Evolutionary conservation across 2,113 vertebrate genomes (phyloP), one percentile per base, ranked within the genome.

Genomic region (Riparia riparia): DNA sequence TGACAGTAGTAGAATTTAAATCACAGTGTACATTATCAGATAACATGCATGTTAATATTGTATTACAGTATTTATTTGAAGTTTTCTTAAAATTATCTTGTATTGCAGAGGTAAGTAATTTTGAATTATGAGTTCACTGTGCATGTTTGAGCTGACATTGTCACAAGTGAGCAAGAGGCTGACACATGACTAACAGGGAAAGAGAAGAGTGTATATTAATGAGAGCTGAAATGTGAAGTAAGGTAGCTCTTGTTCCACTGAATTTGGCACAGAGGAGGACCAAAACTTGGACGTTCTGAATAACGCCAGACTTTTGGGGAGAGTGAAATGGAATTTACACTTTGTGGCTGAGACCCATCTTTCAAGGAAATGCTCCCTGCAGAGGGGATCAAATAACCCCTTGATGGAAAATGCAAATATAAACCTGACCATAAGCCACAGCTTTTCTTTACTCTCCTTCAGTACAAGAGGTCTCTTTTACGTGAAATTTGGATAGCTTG

Each of bases 341-440:
- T 96, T 81, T 60, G 65, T 79, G 80, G 49, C 65, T 78, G 66
- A 79, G 74, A 82, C 65, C 37, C 78, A 89, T 84, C 82, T 96
- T 93, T 96, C 73, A 95, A 95, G 78, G 34, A 87, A 79, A 89
- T 84, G 82, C 8, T 93, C 71, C 87, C 88, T 63, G 71, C 71
- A 83, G 79, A 81, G 90, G 84, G n/a, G 88, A 90, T 96, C 82
- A 96, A 95, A 93, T 90, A 74, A 84, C 53, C 32, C 60, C 88
- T 82, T 89, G 85, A 90, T 69, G 80, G 77, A 95, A 92, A 95
- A 94, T 84, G 88, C 80, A 95, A 94, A 95, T 90, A 94, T 71
- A 89, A 92, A 92, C 64, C 56, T 68, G 82, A 68, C 41, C 51
- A 42, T 51, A 31, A 81, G 17, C 49, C 49, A 79, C 72, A 90